phyloP scores from a whole-genome alignment of 2,888 invertebrate species.

The Congeria kusceri region DNA sequence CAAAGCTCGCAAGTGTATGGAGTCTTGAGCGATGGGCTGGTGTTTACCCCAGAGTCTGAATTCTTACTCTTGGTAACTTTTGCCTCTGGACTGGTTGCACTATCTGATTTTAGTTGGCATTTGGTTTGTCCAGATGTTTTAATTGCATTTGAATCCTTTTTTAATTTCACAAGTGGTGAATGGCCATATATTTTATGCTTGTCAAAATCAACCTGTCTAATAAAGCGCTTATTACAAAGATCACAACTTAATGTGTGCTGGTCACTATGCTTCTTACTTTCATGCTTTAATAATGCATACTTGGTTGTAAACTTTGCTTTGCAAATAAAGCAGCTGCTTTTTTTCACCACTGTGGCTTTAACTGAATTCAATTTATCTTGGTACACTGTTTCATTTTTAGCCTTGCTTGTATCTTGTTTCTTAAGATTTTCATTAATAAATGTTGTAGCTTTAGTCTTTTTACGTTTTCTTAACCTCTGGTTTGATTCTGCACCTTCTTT shows the following conservation, averaged over 20 bases:
- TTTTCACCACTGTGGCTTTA: neutral
- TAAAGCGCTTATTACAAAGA: constrained; percentile 30
- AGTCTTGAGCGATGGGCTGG: neutral
- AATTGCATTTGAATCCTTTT: neutral
- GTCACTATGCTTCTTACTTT: constrained; percentile 33
- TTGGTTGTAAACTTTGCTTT: constrained; percentile 31
- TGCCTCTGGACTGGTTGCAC: neutral
- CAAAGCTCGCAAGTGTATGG: constrained; percentile 51
- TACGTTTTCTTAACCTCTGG: neutral
- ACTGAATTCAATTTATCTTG: too few relatives aligned
- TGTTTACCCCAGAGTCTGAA: neutral
- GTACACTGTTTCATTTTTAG: too few relatives aligned
- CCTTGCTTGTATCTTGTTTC: too few relatives aligned
- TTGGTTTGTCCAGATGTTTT: constrained; percentile 1
- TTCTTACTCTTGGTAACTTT: constrained; percentile 1
- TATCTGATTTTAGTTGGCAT: neutral
- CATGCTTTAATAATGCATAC: constrained; percentile 39
- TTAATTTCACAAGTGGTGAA: neutral
- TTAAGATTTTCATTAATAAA: neutral
- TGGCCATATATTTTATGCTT: constrained; percentile 38
- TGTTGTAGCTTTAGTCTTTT: neutral
- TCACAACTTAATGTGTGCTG: constrained; percentile 33
- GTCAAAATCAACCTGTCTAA: constrained; percentile 30
- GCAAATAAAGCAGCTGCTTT: constrained; percentile 33
- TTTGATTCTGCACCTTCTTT: neutral